phyloP scores from a whole-genome alignment of 2,888 invertebrate genomes.

The Seira musarum region DNA sequence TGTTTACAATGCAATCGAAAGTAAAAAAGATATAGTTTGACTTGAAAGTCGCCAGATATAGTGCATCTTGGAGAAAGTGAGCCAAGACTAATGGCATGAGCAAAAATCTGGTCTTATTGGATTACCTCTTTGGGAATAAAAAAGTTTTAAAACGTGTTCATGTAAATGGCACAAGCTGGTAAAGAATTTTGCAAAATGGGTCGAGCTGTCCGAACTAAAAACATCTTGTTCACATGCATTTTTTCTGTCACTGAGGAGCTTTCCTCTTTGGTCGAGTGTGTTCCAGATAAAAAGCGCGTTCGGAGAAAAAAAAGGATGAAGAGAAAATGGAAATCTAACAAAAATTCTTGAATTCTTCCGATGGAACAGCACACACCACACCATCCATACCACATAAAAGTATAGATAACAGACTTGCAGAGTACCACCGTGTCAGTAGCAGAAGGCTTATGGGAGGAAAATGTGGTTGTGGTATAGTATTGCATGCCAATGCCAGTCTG shows the following conservation, averaged over 20 bases:
- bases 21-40: background rate
- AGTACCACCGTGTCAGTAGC: background rate
- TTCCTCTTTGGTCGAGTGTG: too few relatives aligned
- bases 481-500: slow-evolving; percentile 23
- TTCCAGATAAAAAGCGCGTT: too few relatives aligned
- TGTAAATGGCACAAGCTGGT: background rate
- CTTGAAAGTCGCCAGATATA: too few relatives aligned
- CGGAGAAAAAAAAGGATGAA: too few relatives aligned
- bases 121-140: too few relatives aligned
- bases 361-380: background rate
- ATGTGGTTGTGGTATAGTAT: slow-evolving; percentile 7
- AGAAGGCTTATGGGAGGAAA: background rate
- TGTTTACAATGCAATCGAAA: background rate
- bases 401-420: background rate
- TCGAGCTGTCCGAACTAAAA: background rate
- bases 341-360: background rate
- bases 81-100: too few relatives aligned
- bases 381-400: background rate
- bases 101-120: background rate
- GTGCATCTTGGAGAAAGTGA: too few relatives aligned
- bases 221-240: background rate
- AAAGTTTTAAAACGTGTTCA: background rate
- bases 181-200: background rate
- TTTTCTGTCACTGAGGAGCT: background rate
- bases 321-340: background rate